Evolutionary conservation across 2,797 vertebrate species (phyloP).

Genomic region (Pseudomugil tenellus): DNA sequence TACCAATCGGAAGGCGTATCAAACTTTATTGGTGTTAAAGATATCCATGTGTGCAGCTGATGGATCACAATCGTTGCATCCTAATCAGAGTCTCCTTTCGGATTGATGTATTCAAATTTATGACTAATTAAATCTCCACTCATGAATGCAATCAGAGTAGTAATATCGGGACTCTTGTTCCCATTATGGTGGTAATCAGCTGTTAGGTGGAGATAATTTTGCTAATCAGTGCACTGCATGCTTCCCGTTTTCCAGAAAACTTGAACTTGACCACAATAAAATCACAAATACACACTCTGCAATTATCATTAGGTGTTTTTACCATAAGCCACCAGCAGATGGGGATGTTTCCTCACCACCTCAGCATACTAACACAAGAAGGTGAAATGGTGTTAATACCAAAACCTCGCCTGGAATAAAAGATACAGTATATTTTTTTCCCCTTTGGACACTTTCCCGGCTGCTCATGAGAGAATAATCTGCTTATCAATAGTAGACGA

Average conservation of each 20-base stretch:
- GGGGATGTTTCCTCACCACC: constrained; percentile 31
- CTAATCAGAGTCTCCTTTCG: neutral
- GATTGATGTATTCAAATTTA: constrained; percentile 37
- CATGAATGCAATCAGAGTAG: constrained; percentile 43
- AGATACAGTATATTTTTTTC: neutral
- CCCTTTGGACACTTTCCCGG: neutral
- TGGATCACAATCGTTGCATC: neutral
- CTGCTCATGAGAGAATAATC: neutral
- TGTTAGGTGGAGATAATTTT: constrained; percentile 33
- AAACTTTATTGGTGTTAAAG: neutral
- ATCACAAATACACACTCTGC: neutral
- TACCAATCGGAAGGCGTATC: neutral
- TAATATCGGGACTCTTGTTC: constrained; percentile 14
- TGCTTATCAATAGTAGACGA: constrained; percentile 1
- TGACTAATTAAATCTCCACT: constrained; percentile 33
- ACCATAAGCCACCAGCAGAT: constrained; percentile 48
- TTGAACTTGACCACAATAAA: constrained; percentile 17
- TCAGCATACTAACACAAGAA: too few species aligned
- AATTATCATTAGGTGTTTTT: neutral
- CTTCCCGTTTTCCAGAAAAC: constrained; percentile 21
- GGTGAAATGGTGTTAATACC: neutral
- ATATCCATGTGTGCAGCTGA: neutral
- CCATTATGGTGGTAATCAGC: constrained; percentile 32
- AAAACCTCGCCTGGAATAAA: neutral
- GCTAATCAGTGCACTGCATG: constrained; percentile 32